Base-by-base conservation (phyloP, 2,888 invertebrate genomes). In the Drosophila cognata region DNA sequence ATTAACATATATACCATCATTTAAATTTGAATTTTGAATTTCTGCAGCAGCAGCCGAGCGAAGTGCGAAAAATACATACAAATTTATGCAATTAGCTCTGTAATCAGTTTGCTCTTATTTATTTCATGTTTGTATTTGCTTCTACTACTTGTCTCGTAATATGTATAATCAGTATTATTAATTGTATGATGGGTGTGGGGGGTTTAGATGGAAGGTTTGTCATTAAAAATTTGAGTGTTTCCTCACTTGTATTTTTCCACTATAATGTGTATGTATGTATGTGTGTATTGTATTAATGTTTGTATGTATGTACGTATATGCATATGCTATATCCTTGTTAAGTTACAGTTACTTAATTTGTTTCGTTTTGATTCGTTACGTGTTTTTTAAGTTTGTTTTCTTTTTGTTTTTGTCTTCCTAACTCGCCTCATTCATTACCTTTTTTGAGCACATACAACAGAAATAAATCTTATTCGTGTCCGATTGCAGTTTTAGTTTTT, bases 281-380 rank as follows among this genome's bases (percentile, higher is more conserved):
- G 52, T 80, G 64, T 70, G 16, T 53, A 53, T 53, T 57, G 48
- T 56, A 46, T 46, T 46, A 46, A 48, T 79, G 38, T 74, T 52
- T 71, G 61, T 77, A 72, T 71, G 58, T 76, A 55, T 61, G 35
- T 50, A 38, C 71, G 29, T 72, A 56, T 83, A 57, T 69, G 59
- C 51, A 60, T 84, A 74, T 79, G 66, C 77, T 83, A 81, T 83
- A 83, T 80, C 71, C 71, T 53, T 83, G 60, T 78, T 82, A 79
- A 79, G 84, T 82, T 82, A 84, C 81, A 76, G 69, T 85, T 86
- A 81, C 75, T 75, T 79, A 77, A 76, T 69, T 46, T 16, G 46
- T 25, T 46, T 46, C 74, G 71, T 76, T 71, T 72, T 64, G 28
- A 67, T 65, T 81, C 33, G 53, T 69, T 69, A 48, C 60, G 68